Percentiles rank a stretch among this genome's conserved stretches.
phyloP scores from a whole-genome alignment of 1,140 invertebrate genomes.

The Bradysia coprophila region DNA sequence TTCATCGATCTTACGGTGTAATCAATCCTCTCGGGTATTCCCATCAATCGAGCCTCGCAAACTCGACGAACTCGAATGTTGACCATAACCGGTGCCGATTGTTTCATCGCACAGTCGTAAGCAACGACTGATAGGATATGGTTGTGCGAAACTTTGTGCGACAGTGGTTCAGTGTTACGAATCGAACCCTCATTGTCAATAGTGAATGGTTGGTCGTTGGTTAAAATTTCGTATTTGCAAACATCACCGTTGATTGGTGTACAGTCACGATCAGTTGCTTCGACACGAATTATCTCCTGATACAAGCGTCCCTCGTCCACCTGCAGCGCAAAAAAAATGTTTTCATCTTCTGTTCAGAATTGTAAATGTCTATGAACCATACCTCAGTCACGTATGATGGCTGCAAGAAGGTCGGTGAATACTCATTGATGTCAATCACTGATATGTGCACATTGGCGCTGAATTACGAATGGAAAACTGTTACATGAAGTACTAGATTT shows the following conservation, averaged over 20 bases:
- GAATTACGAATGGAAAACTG: constrained; percentile 21
- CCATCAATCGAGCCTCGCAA: constrained; percentile 26
- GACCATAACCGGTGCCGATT: constrained; percentile 76
- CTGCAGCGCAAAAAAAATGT: too few species aligned
- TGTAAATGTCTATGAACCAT: too few species aligned
- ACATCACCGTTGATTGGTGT: constrained; percentile 84
- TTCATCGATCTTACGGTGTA: constrained; percentile 62
- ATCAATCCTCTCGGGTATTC: constrained; percentile 75
- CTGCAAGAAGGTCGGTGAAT: constrained; percentile 71
- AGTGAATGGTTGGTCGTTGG: constrained; percentile 73
- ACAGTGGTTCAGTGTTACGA: constrained; percentile 76
- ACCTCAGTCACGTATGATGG: constrained; percentile 67
- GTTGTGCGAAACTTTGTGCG: constrained; percentile 82
- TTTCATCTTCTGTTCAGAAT: too few species aligned
- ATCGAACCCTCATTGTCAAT: constrained; percentile 83
- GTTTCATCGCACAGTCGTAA: constrained; percentile 87
- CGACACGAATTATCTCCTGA: constrained; percentile 74
- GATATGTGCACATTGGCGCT: constrained; percentile 86
- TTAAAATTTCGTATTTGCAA: constrained; percentile 89
- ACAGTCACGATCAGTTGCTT: constrained; percentile 79
- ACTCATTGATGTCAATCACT: constrained; percentile 92
- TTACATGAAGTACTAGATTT: too few species aligned
- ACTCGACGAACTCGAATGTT: constrained; percentile 63
- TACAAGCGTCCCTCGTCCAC: constrained; percentile 84
- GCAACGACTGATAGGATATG: constrained; percentile 94